Percentiles rank a stretch among this genome's conserved stretches.
These are phyloP conservation scores for Temnothorax curvispinosus DNA, from an alignment of 1,140 invertebrate genomes.

Conservation along the genomic window DNA sequence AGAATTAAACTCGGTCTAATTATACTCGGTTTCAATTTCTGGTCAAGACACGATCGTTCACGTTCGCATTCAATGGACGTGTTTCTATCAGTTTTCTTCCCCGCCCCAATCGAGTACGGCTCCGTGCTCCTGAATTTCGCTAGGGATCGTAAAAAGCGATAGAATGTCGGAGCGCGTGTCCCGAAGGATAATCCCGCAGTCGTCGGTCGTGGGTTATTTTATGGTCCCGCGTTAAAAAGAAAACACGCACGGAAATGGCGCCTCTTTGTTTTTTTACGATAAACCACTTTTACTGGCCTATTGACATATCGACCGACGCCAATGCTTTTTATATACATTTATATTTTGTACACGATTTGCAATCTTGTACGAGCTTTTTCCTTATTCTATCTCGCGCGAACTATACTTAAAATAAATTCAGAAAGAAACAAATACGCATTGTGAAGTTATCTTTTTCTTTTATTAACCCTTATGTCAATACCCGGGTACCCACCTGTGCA, in stretches of 20 bases:
- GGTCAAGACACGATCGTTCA: constrained; percentile 5
- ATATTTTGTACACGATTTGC: neutral
- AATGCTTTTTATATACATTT: neutral
- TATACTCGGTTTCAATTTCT: constrained; percentile 31
- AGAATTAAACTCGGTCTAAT: constrained; percentile 1
- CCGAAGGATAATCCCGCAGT: constrained; percentile 23
- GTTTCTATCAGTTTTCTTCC: constrained; percentile 12
- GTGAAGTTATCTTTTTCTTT: neutral
- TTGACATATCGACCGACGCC: constrained; percentile 1
- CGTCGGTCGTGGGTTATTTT: constrained; percentile 9
- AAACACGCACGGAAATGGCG: neutral
- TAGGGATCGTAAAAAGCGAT: constrained; percentile 26
- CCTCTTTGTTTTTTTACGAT: constrained; percentile 39
- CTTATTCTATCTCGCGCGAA: neutral
- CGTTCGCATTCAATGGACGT: constrained; percentile 2
- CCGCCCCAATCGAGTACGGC: constrained; percentile 31
- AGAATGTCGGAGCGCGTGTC: neutral
- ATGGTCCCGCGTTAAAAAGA: constrained; percentile 22
- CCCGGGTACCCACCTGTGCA: no score
- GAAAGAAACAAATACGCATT: neutral
- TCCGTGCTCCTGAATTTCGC: constrained; percentile 6
- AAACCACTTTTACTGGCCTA: constrained; percentile 13
- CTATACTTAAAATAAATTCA: neutral
- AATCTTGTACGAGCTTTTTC: neutral
- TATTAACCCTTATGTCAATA: no score